Evolutionary conservation across 1,140 invertebrate species (phyloP), one percentile per base, ranked within the genome.

Genomic region (Drosophila bipectinata): DNA sequence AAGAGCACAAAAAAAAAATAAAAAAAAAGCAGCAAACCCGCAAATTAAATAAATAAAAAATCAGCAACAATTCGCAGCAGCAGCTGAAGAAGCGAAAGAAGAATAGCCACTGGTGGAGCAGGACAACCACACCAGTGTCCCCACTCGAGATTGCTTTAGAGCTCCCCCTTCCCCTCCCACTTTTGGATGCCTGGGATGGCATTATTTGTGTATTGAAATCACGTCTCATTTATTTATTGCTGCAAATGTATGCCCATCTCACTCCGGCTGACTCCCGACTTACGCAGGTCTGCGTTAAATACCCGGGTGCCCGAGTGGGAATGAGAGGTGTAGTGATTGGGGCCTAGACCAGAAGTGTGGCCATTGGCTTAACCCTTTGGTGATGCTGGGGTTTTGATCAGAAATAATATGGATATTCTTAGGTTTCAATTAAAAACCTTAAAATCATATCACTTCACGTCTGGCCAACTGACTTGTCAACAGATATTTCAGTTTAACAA

Each of bases 191-290:
- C 51, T 55, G 28, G 48, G 26, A 26, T 21, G 37, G 47, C 78
- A 81, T 80, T 91, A 90, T 91, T 91, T 91, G 84, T 89, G 85
- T 90, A 91, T 91, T 91, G 79, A 91, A 91, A 91, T 90, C 90
- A 91, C 90, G 90, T 91, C 81, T 90, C 90, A 90, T 91, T 91
- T 91, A 91, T 91, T 91, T 91, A 91, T 91, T 91, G 84, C 90
- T 87, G 67, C 83, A 58, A 88, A 88, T 79, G 69, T 52, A 75
- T 56, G 72, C 49, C 62, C 56, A 56, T 37, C 68, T 49, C 34
- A 39, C 59, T 18, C 18, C 44, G 2, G 28, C 44, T 24, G 63
- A 28, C 39, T 71, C 18, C 55, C 77, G 66, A 57, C 47, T 79
- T 83, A 84, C 72, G 79, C 76, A 80, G 37, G 64, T 64, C 68